Conservation (phyloP, 2,888 invertebrate species). For the Drosophila macrospina region DNA sequence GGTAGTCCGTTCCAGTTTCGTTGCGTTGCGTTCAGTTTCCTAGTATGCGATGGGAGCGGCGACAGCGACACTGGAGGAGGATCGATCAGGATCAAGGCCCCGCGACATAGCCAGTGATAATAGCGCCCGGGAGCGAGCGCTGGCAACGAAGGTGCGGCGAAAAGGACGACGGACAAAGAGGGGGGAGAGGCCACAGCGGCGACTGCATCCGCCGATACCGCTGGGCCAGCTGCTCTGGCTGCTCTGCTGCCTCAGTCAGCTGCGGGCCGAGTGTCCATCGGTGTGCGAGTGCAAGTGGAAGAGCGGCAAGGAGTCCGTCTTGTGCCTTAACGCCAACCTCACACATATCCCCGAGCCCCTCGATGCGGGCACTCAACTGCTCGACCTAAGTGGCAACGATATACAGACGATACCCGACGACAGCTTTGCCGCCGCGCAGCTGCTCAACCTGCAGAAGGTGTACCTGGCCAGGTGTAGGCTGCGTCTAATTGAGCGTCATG, state of each 20-base stretch:
- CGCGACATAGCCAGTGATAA: conserved; percentile 73
- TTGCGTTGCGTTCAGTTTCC: conserved; percentile 21
- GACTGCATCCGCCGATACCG: conserved; percentile 75
- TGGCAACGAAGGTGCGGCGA: conserved; percentile 81
- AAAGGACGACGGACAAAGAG: conserved; percentile 54
- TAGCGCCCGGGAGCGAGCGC: conserved; percentile 75
- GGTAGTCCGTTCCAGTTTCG: not conserved
- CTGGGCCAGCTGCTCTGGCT: conserved; percentile 77
- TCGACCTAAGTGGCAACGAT: conserved; percentile 92
- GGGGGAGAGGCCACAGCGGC: conserved; percentile 49
- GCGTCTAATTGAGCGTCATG: conserved; percentile 89
- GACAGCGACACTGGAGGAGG: conserved; percentile 56
- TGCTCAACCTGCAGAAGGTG: conserved; percentile 92
- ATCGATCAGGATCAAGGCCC: conserved; percentile 33
- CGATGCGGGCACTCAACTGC: conserved; percentile 92
- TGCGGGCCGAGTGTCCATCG: conserved; percentile 89
- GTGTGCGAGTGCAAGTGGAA: conserved; percentile 96
- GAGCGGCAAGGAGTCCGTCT: conserved; percentile 93
- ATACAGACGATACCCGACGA: conserved; percentile 89
- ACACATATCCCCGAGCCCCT: conserved; percentile 90
- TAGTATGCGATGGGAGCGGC: conserved; percentile 77
- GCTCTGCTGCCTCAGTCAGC: conserved; percentile 78
- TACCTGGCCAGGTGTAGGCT: conserved; percentile 90
- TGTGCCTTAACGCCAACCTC: conserved; percentile 91
- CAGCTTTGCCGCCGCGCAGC: conserved; percentile 90